A percentile compares a stretch with the other conserved stretches of the same genome.
phyloP scores from a whole-genome alignment of 2,888 invertebrate species.

The Melieria picta region DNA sequence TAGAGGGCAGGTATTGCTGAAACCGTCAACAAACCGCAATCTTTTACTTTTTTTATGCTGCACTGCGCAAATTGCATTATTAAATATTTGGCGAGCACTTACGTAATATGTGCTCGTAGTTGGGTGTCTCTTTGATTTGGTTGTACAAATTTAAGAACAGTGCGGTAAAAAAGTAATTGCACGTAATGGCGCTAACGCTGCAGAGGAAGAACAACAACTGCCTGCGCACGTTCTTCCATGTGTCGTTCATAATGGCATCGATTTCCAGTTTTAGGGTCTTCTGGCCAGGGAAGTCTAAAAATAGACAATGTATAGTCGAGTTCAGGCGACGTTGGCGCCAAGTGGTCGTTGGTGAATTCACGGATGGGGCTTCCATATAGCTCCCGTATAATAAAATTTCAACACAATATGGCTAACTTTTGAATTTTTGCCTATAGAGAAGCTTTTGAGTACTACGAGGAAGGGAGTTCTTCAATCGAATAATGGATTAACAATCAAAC shows the following conservation, averaged over 20 bases:
- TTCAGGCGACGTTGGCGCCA: no score
- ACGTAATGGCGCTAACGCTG: conserved; percentile 43
- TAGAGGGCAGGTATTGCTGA: conserved; percentile 52
- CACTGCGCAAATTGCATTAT: neutral
- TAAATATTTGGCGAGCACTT: conserved; percentile 34
- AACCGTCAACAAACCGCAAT: conserved; percentile 13
- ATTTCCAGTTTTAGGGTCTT: conserved; percentile 46
- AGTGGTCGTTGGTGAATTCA: no score
- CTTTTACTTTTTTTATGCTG: neutral
- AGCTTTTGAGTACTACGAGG: no score
- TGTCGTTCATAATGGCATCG: conserved; percentile 45
- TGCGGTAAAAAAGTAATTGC: conserved; percentile 50
- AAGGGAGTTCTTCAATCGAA: no score
- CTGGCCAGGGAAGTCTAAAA: conserved; percentile 48
- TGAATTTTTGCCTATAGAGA: no score
- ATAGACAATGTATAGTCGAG: neutral
- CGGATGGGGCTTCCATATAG: no score
- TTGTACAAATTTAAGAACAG: conserved; percentile 49
- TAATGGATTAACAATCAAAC: no score
- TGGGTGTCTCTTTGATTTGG: conserved; percentile 38
- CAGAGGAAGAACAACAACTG: conserved; percentile 52
- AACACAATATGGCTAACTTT: no score
- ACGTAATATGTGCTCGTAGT: conserved; percentile 50
- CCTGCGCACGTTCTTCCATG: conserved; percentile 50
- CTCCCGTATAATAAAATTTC: no score